These are phyloP conservation scores for Struthidea cinerea DNA, from an alignment of 2,113 vertebrate species.

Conservation along the genomic window DNA sequence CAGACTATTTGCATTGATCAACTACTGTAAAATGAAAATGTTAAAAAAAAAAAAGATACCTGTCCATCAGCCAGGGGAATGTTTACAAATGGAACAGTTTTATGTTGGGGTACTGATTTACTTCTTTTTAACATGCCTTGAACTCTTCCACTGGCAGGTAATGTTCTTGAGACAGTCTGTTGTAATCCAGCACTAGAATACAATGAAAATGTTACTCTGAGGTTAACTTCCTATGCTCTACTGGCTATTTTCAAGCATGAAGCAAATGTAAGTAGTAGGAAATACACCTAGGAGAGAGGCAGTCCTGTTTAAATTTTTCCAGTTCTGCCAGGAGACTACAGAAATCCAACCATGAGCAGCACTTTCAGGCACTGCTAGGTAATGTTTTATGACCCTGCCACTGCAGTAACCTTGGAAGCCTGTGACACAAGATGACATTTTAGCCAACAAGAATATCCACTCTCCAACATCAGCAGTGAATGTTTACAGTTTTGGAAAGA, in stretches of 20 bases:
- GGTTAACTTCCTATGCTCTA: background rate
- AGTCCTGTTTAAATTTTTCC: background rate
- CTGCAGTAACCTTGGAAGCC: background rate
- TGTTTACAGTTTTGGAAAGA: background rate
- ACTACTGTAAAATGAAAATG: background rate
- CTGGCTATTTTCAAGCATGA: background rate
- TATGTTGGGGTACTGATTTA: constrained; percentile 33
- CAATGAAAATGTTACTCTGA: background rate
- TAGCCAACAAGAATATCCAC: background rate
- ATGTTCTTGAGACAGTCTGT: background rate
- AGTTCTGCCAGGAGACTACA: background rate
- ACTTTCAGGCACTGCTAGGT: background rate
- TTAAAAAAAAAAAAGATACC: background rate
- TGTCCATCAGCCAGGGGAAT: constrained; percentile 70
- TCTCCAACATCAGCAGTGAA: background rate
- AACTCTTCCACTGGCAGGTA: background rate
- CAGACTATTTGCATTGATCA: background rate
- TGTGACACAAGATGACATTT: background rate
- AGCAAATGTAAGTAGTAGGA: background rate
- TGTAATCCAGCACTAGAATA: background rate
- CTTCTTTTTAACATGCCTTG: constrained; percentile 18
- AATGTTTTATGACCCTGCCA: background rate
- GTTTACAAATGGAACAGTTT: constrained; percentile 60
- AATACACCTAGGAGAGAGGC: background rate
- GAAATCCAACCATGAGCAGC: background rate